A percentile compares a stretch with the other conserved stretches of the same genome.
Conservation (phyloP, 2,888 invertebrate species). For the Halocaridina rubra region DNA sequence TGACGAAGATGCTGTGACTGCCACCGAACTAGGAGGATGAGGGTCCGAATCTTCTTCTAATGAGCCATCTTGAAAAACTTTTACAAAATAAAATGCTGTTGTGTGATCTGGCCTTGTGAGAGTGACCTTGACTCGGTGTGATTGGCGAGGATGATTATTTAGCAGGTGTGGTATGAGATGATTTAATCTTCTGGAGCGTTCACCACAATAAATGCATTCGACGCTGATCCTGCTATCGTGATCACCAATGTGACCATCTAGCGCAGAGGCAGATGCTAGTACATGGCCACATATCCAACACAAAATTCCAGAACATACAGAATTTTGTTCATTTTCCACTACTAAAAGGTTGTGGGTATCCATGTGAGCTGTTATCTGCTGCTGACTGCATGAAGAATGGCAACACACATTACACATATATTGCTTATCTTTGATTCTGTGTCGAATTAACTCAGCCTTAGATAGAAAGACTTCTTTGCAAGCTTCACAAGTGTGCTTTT, state of each 20-base stretch:
- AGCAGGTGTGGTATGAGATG: slow-evolving; percentile 26
- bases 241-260: slow-evolving; percentile 34
- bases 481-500: slow-evolving; percentile 40
- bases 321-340: background rate
- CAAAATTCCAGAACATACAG: background rate
- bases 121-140: slow-evolving; percentile 17
- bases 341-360: slow-evolving; percentile 11
- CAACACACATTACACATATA: slow-evolving; percentile 58
- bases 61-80: slow-evolving; percentile 34
- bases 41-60: background rate
- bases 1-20: background rate
- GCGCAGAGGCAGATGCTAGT: background rate
- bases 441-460: slow-evolving; percentile 55
- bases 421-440: slow-evolving; percentile 61
- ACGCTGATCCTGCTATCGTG: slow-evolving; percentile 31
- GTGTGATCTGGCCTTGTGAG: slow-evolving; percentile 25
- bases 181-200: background rate
- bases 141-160: slow-evolving; percentile 17
- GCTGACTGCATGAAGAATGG: slow-evolving; percentile 53
- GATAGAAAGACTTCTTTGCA: slow-evolving; percentile 48
- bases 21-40: background rate
- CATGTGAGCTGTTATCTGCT: slow-evolving; percentile 51
- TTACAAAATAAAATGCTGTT: slow-evolving; percentile 5
- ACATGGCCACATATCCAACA: slow-evolving; percentile 50
- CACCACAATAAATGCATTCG: slow-evolving; percentile 40